Conservation (phyloP, 2,888 invertebrate species). For the Magallana nippona region DNA sequence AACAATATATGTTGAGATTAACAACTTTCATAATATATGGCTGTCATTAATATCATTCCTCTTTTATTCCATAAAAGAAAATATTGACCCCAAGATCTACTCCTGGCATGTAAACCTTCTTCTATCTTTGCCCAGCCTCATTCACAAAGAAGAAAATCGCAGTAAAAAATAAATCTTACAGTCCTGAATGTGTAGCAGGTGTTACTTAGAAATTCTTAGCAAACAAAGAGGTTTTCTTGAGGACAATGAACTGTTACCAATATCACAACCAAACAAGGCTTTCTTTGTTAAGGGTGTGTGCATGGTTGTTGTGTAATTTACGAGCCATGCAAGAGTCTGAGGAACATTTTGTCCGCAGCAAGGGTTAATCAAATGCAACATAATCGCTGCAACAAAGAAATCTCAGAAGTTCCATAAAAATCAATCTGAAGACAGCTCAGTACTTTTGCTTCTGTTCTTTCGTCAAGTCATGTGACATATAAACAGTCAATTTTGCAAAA, state of each 20-base stretch:
- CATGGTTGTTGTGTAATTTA: slow-evolving; percentile 35
- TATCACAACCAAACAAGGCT: not conserved
- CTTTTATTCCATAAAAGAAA: too few relatives aligned
- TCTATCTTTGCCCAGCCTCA: not conserved
- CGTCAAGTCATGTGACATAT: too few relatives aligned
- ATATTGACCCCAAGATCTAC: too few relatives aligned
- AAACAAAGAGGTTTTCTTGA: slow-evolving; percentile 18
- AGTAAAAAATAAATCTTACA: not conserved
- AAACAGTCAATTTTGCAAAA: too few relatives aligned
- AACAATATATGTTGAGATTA: too few relatives aligned
- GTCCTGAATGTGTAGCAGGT: slow-evolving; percentile 7
- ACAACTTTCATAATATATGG: too few relatives aligned
- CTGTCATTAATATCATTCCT: too few relatives aligned
- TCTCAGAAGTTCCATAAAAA: not conserved
- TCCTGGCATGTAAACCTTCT: not conserved
- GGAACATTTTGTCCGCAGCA: slow-evolving; percentile 5
- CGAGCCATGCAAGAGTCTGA: slow-evolving; percentile 10
- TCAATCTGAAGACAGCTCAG: not conserved
- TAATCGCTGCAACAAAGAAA: slow-evolving; percentile 15
- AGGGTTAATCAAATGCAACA: slow-evolving; percentile 19
- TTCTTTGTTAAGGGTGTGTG: not conserved
- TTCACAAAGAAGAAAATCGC: not conserved
- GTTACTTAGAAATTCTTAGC: not conserved
- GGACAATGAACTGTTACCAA: slow-evolving; percentile 33
- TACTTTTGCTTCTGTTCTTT: not conserved